phyloP scores from a whole-genome alignment of 2,113 vertebrate species.

The Chionis minor region DNA sequence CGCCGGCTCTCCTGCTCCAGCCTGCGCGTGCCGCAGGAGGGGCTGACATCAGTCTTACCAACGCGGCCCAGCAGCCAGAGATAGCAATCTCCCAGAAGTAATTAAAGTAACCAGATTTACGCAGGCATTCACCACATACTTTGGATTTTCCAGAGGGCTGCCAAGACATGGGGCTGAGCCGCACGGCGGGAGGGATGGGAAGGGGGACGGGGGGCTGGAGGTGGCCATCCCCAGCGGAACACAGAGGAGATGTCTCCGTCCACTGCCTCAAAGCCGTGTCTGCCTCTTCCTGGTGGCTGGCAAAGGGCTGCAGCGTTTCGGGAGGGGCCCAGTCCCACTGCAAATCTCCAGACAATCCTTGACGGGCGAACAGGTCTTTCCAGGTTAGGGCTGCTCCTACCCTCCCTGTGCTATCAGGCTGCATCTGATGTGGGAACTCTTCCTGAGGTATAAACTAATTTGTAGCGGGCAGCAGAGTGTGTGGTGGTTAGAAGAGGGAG shows the following conservation, averaged over 20 bases:
- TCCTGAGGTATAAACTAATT: conserved; percentile 37
- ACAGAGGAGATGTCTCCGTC: background rate
- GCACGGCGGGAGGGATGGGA: background rate
- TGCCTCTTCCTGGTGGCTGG: background rate
- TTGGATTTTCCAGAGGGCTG: conserved; percentile 18
- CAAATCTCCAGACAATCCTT: background rate
- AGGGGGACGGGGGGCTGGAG: background rate
- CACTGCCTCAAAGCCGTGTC: background rate
- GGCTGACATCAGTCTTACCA: conserved; percentile 56
- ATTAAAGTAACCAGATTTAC: conserved; percentile 38
- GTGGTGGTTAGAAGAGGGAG: conserved; percentile 19
- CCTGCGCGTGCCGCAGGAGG: conserved; percentile 65
- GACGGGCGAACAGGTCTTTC: conserved; percentile 29
- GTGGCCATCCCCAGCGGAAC: background rate
- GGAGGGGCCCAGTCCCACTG: background rate
- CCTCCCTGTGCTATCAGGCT: conserved; percentile 2
- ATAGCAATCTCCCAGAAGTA: conserved; percentile 51
- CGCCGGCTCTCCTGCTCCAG: conserved; percentile 46
- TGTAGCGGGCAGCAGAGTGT: conserved; percentile 36
- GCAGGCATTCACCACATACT: conserved; percentile 13
- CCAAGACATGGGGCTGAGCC: background rate
- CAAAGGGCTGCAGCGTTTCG: background rate
- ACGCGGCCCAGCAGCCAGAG: conserved; percentile 38
- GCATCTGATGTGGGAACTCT: conserved; percentile 25
- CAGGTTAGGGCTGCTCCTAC: conserved; percentile 53